Percentiles rank a stretch among this genome's conserved stretches.
These are phyloP conservation scores for Sitobion miscanthi DNA, from an alignment of 1,140 invertebrate genomes.

Conservation along the genomic window DNA sequence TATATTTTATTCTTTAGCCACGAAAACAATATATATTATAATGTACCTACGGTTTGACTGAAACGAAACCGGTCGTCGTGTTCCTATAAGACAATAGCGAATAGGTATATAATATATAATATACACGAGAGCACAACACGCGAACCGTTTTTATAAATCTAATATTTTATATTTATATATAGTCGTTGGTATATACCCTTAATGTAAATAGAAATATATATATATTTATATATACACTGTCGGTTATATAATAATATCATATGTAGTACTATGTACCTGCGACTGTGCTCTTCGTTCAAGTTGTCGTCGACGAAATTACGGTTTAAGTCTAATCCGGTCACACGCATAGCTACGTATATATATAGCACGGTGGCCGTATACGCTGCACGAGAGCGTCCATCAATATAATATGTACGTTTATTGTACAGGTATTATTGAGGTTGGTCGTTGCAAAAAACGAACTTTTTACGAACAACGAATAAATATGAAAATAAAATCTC, in stretches of 20 bases:
- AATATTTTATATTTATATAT: too few relatives aligned
- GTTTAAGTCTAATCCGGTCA: slow-evolving; percentile 18
- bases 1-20: background rate
- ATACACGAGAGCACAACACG: background rate
- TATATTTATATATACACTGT: background rate
- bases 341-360: background rate
- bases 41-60: background rate
- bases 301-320: background rate
- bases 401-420: slow-evolving; percentile 5
- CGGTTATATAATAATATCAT: background rate
- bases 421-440: background rate
- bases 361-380: background rate
- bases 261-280: background rate
- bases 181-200: background rate
- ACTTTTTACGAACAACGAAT: background rate
- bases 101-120: background rate
- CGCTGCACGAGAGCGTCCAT: background rate
- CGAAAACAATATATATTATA: slow-evolving; percentile 1
- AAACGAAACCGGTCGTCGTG: background rate
- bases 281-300: background rate
- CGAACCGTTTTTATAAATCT: background rate
- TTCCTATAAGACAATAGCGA: background rate
- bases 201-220: too few relatives aligned
- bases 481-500: slow-evolving; percentile 19
- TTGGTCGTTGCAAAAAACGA: background rate